Percentiles rank a stretch among this genome's conserved stretches.
phyloP scores from a whole-genome alignment of 2,113 vertebrate genomes.

The Brachionichthys hirsutus region DNA sequence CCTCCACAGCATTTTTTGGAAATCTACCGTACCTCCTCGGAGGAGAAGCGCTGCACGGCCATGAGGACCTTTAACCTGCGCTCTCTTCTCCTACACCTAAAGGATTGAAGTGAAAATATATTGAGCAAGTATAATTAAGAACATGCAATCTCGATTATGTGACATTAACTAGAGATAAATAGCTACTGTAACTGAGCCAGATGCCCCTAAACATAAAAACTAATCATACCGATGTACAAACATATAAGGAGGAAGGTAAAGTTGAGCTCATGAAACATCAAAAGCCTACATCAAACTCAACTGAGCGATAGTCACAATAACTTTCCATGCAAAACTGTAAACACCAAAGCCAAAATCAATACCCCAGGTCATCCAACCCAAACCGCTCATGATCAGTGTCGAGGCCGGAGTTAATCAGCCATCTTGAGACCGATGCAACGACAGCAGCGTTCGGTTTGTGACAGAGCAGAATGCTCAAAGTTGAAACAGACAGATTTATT shows the following conservation, averaged over 20 bases:
- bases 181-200: conserved; percentile 15
- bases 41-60: too few relatives aligned
- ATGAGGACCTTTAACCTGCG: too few relatives aligned
- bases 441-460: too few relatives aligned
- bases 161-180: conserved; percentile 39
- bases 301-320: conserved; percentile 60
- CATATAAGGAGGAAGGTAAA: conserved; percentile 45
- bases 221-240: conserved; percentile 41
- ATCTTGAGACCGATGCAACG: too few relatives aligned
- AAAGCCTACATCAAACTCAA: conserved; percentile 38
- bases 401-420: conserved; percentile 45
- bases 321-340: conserved; percentile 70
- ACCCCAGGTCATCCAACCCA: conserved; percentile 53
- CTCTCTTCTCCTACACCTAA: too few relatives aligned
- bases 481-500: too few relatives aligned
- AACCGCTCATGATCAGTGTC: conserved; percentile 44
- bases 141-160: conserved; percentile 58
- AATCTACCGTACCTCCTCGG: too few relatives aligned
- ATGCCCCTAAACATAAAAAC: conserved; percentile 13
- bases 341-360: conserved; percentile 57
- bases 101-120: conserved; percentile 52
- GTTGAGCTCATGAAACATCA: conserved; percentile 28
- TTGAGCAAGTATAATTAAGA: conserved; percentile 47
- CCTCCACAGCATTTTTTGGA: too few relatives aligned
- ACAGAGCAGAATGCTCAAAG: too few relatives aligned